Conservation (phyloP, 2,888 invertebrate genomes). For the Ennomos quercinarius region DNA sequence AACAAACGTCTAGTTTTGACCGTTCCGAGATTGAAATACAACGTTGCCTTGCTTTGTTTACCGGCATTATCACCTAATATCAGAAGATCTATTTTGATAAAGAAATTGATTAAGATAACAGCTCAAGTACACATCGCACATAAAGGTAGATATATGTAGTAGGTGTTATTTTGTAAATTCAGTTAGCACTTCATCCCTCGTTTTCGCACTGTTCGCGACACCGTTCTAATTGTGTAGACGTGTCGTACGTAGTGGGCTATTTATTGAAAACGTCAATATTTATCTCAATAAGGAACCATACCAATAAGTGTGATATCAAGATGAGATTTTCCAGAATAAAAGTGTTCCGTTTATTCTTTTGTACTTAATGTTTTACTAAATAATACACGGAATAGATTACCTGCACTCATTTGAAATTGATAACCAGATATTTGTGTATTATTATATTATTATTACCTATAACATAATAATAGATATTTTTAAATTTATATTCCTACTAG, state of each 20-base stretch:
- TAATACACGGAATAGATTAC: too few species aligned
- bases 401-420: too few species aligned
- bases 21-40: conserved; percentile 33
- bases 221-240: conserved; percentile 48
- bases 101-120: conserved; percentile 33
- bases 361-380: too few species aligned
- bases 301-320: background rate
- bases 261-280: conserved; percentile 16
- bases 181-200: conserved; percentile 45
- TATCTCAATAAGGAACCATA: conserved; percentile 25
- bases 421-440: too few species aligned
- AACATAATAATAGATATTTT: too few species aligned
- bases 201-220: conserved; percentile 40
- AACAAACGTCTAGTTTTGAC: conserved; percentile 31
- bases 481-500: too few species aligned
- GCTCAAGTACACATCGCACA: conserved; percentile 31
- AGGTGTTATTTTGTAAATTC: conserved; percentile 30
- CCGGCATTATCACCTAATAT: conserved; percentile 26
- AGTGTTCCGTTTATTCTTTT: too few species aligned
- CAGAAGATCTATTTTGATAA: conserved; percentile 34
- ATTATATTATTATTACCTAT: too few species aligned
- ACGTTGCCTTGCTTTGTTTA: conserved; percentile 26
- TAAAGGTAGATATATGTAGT: conserved; percentile 35
- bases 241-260: conserved; percentile 38
- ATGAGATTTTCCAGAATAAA: too few species aligned